Percentiles rank a stretch among this genome's conserved stretches.
Conservation (phyloP, 2,888 invertebrate genomes). For the Acanthococcus lagerstroemiae region DNA sequence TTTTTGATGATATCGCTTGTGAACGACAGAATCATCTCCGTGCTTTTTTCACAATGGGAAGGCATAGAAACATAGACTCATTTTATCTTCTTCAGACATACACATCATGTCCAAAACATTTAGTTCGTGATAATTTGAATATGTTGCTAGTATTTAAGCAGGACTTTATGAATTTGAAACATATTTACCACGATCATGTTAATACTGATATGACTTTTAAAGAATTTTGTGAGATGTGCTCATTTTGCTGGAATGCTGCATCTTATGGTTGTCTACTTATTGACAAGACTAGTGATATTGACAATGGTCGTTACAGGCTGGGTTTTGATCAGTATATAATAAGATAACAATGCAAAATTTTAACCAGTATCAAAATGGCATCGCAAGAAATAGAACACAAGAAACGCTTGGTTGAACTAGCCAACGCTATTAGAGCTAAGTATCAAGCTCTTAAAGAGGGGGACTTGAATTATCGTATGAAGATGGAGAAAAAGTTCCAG, state of each 20-base stretch:
- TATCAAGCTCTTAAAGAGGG: too few species aligned
- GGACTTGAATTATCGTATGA: too few species aligned
- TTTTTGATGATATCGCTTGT: constrained; percentile 41
- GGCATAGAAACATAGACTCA: constrained; percentile 35
- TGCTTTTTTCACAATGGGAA: constrained; percentile 35
- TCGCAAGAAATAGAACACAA: too few species aligned
- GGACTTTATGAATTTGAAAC: constrained; percentile 37
- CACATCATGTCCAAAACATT: constrained; percentile 37
- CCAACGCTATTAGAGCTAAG: too few species aligned
- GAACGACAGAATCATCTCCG: constrained; percentile 35
- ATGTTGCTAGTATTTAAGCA: constrained; percentile 37
- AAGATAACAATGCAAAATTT: too few species aligned
- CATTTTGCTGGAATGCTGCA: constrained; percentile 35
- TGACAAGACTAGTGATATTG: constrained; percentile 35
- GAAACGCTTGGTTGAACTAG: too few species aligned
- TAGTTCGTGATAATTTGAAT: constrained; percentile 36
- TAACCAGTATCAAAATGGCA: too few species aligned
- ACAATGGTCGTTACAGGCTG: constrained; percentile 35
- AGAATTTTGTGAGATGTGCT: constrained; percentile 35
- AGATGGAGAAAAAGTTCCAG: too few species aligned
- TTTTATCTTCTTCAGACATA: constrained; percentile 37
- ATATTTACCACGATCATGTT: constrained; percentile 38
- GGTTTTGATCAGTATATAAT: constrained; percentile 33
- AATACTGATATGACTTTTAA: constrained; percentile 36
- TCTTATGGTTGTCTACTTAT: constrained; percentile 36